Conservation (phyloP, 1,140 invertebrate genomes). For the Bombus affinis region DNA sequence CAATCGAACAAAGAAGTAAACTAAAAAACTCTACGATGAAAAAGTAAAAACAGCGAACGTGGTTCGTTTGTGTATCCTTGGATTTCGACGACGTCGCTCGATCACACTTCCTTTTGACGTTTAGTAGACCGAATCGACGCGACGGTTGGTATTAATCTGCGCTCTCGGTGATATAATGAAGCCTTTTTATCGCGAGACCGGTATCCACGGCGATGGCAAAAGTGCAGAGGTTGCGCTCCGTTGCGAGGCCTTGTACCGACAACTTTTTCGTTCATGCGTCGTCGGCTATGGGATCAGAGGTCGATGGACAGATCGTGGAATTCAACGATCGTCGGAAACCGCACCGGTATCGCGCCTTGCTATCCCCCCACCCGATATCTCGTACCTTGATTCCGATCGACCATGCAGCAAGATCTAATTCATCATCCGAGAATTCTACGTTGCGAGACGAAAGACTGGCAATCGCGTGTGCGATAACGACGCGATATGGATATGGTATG, state of each 20-base stretch:
- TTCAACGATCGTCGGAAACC: conserved; percentile 61
- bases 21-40: not conserved
- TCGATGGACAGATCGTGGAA: conserved; percentile 66
- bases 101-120: conserved; percentile 29
- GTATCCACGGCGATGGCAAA: conserved; percentile 54
- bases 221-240: conserved; percentile 57
- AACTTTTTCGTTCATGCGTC: conserved; percentile 60
- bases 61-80: not conserved
- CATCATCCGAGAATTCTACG: conserved; percentile 43
- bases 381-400: not conserved
- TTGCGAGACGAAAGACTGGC: conserved; percentile 18
- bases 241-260: conserved; percentile 53
- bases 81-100: conserved; percentile 3
- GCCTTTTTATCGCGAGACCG: conserved; percentile 57
- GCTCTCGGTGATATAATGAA: conserved; percentile 51
- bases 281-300: conserved; percentile 62
- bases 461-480: conserved; percentile 57
- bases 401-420: conserved; percentile 33
- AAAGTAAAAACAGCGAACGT: too few species aligned
- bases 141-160: not conserved
- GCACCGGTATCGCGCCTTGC: not conserved
- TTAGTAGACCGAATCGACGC: not conserved
- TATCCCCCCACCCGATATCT: not conserved
- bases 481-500: conserved; percentile 43
- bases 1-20: not conserved